Percentiles rank a stretch among this genome's conserved stretches.
phyloP scores from a whole-genome alignment of 2,113 vertebrate genomes.

The Acrocephalus arundinaceus region DNA sequence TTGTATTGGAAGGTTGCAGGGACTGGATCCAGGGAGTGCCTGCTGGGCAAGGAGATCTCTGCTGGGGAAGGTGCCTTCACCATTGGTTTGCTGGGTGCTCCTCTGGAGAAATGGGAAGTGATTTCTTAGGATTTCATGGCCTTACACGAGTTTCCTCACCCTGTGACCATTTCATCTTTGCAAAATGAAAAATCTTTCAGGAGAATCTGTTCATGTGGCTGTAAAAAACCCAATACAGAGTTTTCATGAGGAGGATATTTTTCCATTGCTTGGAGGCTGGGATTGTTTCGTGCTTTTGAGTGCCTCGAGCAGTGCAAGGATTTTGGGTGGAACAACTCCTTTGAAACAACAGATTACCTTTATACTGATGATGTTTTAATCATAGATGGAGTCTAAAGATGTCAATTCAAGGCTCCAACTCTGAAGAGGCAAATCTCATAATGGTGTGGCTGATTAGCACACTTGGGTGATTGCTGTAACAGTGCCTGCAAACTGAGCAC shows the following conservation, averaged over 20 bases:
- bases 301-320: background rate
- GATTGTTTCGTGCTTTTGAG: background rate
- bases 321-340: background rate
- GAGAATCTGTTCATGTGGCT: background rate
- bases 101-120: background rate
- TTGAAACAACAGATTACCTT: background rate
- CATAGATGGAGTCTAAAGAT: background rate
- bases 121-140: background rate
- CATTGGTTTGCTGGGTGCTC: background rate
- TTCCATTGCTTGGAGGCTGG: background rate
- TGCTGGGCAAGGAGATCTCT: background rate
- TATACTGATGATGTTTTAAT: background rate
- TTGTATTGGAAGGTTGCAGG: background rate
- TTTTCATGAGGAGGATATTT: background rate
- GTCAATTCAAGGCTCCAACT: background rate
- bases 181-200: background rate
- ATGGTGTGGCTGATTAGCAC: background rate
- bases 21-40: background rate
- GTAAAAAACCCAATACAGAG: background rate
- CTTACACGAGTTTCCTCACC: accelerated
- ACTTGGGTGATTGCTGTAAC: background rate
- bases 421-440: background rate
- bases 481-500: background rate
- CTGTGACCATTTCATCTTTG: background rate
- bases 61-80: background rate